Evolutionary conservation across 2,797 vertebrate genomes (phyloP).

Genomic region (Scolopax bukidnonensis): DNA sequence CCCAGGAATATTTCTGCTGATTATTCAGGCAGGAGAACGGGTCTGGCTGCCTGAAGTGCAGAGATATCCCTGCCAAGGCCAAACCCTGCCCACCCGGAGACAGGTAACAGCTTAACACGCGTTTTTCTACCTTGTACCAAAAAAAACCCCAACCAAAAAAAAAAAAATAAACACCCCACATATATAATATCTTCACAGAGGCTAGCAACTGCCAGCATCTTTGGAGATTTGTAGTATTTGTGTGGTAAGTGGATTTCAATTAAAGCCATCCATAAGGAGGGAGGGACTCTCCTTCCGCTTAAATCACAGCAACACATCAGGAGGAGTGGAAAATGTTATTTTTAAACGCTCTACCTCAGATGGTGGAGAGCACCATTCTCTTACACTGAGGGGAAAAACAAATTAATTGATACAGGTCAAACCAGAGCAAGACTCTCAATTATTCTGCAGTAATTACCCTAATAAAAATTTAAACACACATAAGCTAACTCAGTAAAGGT

Average conservation of each 20-base stretch:
- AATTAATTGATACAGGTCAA: slow-evolving; percentile 57
- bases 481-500: not conserved
- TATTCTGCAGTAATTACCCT: slow-evolving; percentile 47
- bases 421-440: slow-evolving; percentile 29
- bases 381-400: not conserved
- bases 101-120: not conserved
- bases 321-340: not conserved
- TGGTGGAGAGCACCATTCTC: not conserved
- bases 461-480: slow-evolving; percentile 46
- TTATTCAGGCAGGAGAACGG: not conserved
- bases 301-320: slow-evolving; percentile 11
- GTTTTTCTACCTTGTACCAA: not conserved
- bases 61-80: not conserved
- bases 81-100: not conserved
- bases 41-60: not conserved
- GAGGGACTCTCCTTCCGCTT: not conserved
- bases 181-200: not conserved
- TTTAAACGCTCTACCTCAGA: not conserved
- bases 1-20: not conserved
- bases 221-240: not conserved
- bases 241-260: not conserved
- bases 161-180: no score
- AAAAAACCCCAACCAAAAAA: not conserved
- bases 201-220: not conserved
- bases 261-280: not conserved